Evolutionary conservation across 2,113 vertebrate species (phyloP), one percentile per base, ranked within the genome.

Genomic region (Colaptes auratus): DNA sequence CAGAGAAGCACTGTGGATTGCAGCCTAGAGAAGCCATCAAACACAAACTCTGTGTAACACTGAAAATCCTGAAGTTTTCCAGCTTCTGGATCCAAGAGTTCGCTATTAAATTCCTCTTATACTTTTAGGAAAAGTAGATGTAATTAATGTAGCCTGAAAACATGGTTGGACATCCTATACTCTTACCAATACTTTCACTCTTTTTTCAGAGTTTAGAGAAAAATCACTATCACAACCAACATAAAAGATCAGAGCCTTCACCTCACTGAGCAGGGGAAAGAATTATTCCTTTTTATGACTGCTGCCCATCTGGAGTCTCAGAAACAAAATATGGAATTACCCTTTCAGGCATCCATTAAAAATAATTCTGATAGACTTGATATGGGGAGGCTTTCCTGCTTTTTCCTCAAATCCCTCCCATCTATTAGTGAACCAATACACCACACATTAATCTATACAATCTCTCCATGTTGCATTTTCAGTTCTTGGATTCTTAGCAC

Each of bases 321-420:
- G 44, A 90, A 82, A 63, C 13, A 69, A 42, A 7, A 0, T 0
- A 4, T 7, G 1, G 10, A 23, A 25, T 25, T 46, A 72, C 14
- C 12, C 21, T 50, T 78, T 71, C 84, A 50, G 25, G 21, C 12
- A 42, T 6, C 4, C 24, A 33, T 24, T 59, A 61, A 61, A 86
- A 83, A 10, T 16, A 30, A 53, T 60, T 86, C 64, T n/a, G 5
- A 36, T 20, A 56, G 16, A 35, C 24, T 73, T 52, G 14, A 66
- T 9, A 44, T 0, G 1, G 24, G 12, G 55, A n/a, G 7, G 1
- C 18, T 50, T 85, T 61, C 33, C 71, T 46, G 15, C 23, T 28
- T 88, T 65, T 77, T 12, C 24, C 28, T 60, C 50, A 56, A 86
- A 30, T 1, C 27, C 35, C 27, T 6, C 4, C 8, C 3, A 39